Evolutionary conservation across 2,113 vertebrate genomes (phyloP).

Genomic region (Pionites leucogaster): DNA sequence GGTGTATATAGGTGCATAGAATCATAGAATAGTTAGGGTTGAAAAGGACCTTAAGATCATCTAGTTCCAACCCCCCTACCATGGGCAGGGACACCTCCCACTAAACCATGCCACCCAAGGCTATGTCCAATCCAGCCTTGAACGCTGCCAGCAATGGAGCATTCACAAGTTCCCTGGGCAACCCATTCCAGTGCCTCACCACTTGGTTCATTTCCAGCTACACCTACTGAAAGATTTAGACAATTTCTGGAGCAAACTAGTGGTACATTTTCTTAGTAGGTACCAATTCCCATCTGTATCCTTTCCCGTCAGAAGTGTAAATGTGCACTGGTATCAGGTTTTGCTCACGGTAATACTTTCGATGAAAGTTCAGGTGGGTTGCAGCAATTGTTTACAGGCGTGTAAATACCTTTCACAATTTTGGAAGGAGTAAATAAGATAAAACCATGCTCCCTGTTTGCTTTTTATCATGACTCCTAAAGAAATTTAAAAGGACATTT

Average conservation of each 20-base stretch:
- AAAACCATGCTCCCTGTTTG: slow-evolving; percentile 1
- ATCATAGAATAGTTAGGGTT: no score
- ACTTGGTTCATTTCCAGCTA: neutral
- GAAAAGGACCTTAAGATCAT: no score
- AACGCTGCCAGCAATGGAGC: no score
- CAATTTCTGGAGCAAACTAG: neutral
- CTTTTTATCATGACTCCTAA: slow-evolving; percentile 33
- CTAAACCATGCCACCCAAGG: no score
- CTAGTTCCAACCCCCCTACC: no score
- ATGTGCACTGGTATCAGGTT: neutral
- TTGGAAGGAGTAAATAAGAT: slow-evolving; percentile 29
- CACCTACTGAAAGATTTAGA: neutral
- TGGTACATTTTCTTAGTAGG: neutral
- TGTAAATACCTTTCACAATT: neutral
- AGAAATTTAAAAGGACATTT: slow-evolving; percentile 35
- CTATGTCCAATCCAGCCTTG: no score
- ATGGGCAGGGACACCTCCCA: no score
- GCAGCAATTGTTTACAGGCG: slow-evolving; percentile 6
- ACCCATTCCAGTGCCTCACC: no score
- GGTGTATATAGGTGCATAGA: neutral
- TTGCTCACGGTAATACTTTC: neutral
- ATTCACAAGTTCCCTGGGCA: no score
- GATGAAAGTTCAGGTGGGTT: neutral
- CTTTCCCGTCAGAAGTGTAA: neutral
- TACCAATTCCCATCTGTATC: neutral